Base-by-base conservation (phyloP, 2,888 invertebrate genomes). In the Adelognathus sp. region DNA sequence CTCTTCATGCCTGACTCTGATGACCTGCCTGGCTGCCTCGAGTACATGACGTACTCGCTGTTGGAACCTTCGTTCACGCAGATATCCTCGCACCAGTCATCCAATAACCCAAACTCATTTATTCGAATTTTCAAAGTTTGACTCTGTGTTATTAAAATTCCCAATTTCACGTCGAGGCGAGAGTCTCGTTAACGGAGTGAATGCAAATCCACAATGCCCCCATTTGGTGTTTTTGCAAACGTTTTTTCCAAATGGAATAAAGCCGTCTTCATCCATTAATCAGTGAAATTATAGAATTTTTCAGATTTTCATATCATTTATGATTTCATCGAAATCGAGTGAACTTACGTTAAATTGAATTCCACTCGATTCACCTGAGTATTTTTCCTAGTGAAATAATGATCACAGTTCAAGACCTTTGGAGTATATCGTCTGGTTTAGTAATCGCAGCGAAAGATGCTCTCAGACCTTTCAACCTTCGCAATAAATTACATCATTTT, bases 11-110 rank as follows among this genome's bases (percentile, higher is more conserved):
- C 54, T 56, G 44, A n/a, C n/a, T 21, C 61, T 24, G 54, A 64
- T 18, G 41, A n/a, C 39, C 50, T 58, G 63, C 56, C 44, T 44
- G 54, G 46, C 66, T 50, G 46, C 9, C 39, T 74, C 21, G 60
- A 74, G 58, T 66, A 50, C 73, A 29, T 50, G 14, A 74, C 73
- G 60, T 74, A 29, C 66, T 39, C 72, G 21, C 18, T 46, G n/a
- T 63, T 21, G 18, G 18, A 31, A 31, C 56, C 18, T 27, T 14
- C n/a, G 18, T 16, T 14, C 14, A 27, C 56, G 14, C 31, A 29
- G 29, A 50, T 9, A n/a, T 46, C 46, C 73, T 50, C 29, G 27
- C 24, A 9, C 29, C 58, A 36, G 21, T 52, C 16, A 41, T 33
- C 31, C 29, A 5, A 27, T 58, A 41, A 46, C 58, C 27, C 27